Evolutionary conservation across 1,140 invertebrate species (phyloP), one percentile per base, ranked within the genome.

Genomic region (Oreohelix idahoensis): DNA sequence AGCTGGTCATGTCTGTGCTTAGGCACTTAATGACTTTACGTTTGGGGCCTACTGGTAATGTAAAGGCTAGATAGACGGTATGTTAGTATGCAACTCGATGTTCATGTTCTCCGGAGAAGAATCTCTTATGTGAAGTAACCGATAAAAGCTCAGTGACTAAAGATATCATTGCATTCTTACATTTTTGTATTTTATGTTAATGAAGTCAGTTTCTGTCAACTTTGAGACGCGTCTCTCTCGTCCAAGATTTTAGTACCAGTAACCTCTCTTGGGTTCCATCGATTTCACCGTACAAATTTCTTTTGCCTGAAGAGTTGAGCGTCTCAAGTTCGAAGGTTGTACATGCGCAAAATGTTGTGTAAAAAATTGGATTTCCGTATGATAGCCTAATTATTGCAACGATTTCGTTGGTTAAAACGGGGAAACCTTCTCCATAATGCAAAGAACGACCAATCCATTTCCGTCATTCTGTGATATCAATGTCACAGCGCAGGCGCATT

Each of bases 401-500:
- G 17, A 39, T 26, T 75, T 82, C 70, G 58, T 82, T 82, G 80
- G 80, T 38, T 23, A 32, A 39, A 15, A 38, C 38, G 45, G 80
- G 80, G 51, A 75, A 82, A 36, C 70, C 80, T 75, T 75, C 32
- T 75, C 73, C 11, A 70, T 38, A 53, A 82, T 82, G 71, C 35
- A 10, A 53, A 74, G 26, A 39, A 26, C 32, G 38, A 17, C 80
- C 80, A 75, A 75, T 75, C 80, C 42, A 32, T 45, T 80, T 32
- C n/a, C 66, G 35, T n/a, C 1, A 66, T 42, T 69, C 78, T 69
- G 23, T 13, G 26, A n/a, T 63, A 15, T 35, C 10, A 23, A 35
- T 26, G 80, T 74, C 80, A 82, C 49, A 0, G 70, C 80, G 80
- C 80, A 82, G 51, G 80, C 80, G 80, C 71, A 74, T 4, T 74